These are phyloP conservation scores for Pangasius sanitwongsei DNA, from an alignment of 2,797 vertebrate species.

Conservation along the genomic window DNA sequence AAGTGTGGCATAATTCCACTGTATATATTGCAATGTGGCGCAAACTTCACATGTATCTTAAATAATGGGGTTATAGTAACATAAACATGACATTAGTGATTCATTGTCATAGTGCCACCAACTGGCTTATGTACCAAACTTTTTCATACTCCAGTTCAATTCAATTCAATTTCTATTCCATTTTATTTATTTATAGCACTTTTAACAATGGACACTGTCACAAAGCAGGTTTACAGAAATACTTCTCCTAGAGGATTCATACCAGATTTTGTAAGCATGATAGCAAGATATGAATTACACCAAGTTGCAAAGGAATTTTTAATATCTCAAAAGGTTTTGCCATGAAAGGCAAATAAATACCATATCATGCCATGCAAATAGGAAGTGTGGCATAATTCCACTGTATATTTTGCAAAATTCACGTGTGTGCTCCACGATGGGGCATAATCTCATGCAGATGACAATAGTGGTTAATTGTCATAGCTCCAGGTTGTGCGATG, in stretches of 20 bases:
- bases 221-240: background rate
- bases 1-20: slow-evolving; percentile 1
- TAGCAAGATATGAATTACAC: background rate
- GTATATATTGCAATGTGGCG: background rate
- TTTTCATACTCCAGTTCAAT: background rate
- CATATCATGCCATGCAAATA: background rate
- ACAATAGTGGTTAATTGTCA: background rate
- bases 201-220: background rate
- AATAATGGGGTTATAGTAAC: background rate
- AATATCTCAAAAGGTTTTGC: background rate
- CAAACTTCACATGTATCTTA: background rate
- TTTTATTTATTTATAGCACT: background rate
- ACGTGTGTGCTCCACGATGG: background rate
- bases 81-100: background rate
- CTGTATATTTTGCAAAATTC: background rate
- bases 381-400: background rate
- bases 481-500: background rate
- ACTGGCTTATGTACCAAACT: background rate
- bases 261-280: background rate
- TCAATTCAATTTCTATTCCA: background rate
- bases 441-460: background rate
- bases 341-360: background rate
- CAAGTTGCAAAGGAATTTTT: background rate
- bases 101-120: background rate
- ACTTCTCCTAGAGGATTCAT: background rate